phyloP scores from a whole-genome alignment of 1,140 invertebrate genomes.

The Wasmannia auropunctata region DNA sequence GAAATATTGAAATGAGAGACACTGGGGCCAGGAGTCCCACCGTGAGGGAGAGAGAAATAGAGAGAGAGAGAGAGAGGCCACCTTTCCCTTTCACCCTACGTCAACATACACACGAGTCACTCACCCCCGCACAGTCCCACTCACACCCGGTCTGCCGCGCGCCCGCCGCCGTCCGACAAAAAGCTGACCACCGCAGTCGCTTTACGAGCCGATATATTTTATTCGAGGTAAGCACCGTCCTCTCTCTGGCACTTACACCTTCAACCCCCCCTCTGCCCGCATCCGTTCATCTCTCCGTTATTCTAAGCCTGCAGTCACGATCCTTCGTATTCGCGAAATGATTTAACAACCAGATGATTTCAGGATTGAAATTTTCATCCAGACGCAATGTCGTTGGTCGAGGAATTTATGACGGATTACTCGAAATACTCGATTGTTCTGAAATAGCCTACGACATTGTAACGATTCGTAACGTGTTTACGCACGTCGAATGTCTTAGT shows the following conservation, averaged over 20 bases:
- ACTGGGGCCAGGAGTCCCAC: slow-evolving; percentile 20
- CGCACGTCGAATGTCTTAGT: neutral
- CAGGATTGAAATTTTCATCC: neutral
- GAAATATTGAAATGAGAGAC: slow-evolving; percentile 79
- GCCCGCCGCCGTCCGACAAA: slow-evolving; percentile 40
- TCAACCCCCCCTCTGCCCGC: slow-evolving; percentile 6
- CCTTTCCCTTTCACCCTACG: slow-evolving; percentile 34
- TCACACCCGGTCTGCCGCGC: slow-evolving; percentile 4
- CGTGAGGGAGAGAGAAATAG: neutral
- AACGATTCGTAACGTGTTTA: neutral
- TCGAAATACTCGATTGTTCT: neutral
- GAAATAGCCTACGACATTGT: neutral
- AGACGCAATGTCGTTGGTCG: neutral
- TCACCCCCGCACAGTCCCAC: slow-evolving; percentile 25
- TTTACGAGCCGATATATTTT: slow-evolving; percentile 75
- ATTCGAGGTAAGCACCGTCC: slow-evolving; percentile 58
- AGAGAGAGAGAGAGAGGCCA: neutral
- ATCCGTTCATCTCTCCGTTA: neutral
- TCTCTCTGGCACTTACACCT: slow-evolving; percentile 43
- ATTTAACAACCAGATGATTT: neutral
- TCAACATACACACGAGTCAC: slow-evolving; percentile 17
- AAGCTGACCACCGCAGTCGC: slow-evolving; percentile 62
- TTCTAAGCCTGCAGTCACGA: neutral
- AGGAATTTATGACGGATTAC: neutral
- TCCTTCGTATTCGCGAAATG: neutral